phyloP scores from a whole-genome alignment of 92 coral and sea anemone genomes.

The Virgularia gustaviana region DNA sequence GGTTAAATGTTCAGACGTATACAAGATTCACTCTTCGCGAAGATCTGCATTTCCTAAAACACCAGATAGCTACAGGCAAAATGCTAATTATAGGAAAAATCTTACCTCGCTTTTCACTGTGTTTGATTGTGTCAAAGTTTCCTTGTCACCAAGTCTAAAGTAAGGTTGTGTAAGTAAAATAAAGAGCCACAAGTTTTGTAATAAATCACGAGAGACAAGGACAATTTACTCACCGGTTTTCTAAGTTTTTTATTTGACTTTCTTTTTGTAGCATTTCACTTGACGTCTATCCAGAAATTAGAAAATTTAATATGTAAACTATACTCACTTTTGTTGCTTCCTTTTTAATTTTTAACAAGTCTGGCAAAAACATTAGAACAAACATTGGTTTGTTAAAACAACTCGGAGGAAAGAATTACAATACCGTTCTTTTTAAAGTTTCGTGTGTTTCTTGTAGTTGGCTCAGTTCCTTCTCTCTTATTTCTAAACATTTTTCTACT shows the following conservation, averaged over 20 bases:
- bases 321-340: too few species aligned
- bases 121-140: not conserved
- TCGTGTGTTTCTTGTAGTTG: constrained; percentile 79
- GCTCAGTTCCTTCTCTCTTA: constrained; percentile 62
- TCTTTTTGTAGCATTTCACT: constrained; percentile 75
- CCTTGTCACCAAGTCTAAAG: constrained; percentile 8
- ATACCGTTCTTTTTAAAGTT: constrained; percentile 77
- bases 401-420: too few species aligned
- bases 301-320: too few species aligned
- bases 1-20: too few species aligned
- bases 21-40: too few species aligned
- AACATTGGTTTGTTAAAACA: not conserved
- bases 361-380: not conserved
- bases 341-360: not conserved
- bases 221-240: constrained; percentile 63
- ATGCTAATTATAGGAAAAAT: not conserved
- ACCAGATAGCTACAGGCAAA: too few species aligned
- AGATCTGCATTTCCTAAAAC: too few species aligned
- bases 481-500: constrained; percentile 66
- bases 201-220: not conserved
- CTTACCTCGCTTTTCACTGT: constrained; percentile 4
- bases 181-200: not conserved
- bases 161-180: not conserved
- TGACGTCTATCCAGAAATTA: constrained; percentile 46
- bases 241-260: constrained; percentile 59